Base-by-base conservation (phyloP, 2,113 vertebrate genomes). In the Tympanuchus pallidicinctus region DNA sequence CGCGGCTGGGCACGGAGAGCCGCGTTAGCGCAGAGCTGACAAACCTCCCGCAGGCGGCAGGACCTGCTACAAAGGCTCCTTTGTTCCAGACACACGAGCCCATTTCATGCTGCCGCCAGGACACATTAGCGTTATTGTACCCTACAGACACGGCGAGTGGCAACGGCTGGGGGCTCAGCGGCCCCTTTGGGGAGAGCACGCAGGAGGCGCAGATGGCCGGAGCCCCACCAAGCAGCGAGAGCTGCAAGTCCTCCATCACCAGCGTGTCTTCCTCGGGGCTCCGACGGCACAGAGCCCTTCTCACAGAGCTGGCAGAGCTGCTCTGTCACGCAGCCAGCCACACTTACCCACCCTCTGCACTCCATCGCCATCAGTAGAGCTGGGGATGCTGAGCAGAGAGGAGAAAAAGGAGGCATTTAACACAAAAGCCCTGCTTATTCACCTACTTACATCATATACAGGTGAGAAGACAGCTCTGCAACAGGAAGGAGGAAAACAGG, bases 121-220 rank as follows among this genome's bases (percentile, higher is more conserved):
- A 91, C 82, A 74, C 92, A 88, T 67, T 42, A 13, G 70, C 82
- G 76, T 92, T 59, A 87, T 71, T 91, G 91, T 88, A 56, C 72
- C 72, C 89, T 90, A 57, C 84, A 82, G 91, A 85, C 89, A 80
- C 0, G 1, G 89, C 89, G 57, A 15, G 78, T 64, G 84, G 84
- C 95, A 59, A 59, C 61, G 47, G 73, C 73, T 25, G 4, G 1
- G 56, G 71, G 85, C 71, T 86, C 85, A 93, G 63, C 16, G 75
- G 67, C 48, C 9, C 71, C 89, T 74, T 76, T 91, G 89, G 63
- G 82, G 50, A 59, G 78, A 27, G 34, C 61, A 36, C 34, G 69
- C n/a, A 80, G 36, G 50, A 70, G 70, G 57, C 52, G 7, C 79
- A 70, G 82, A 83, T 24, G 50, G 56, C 63, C 71, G n/a, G 57